phyloP scores from a whole-genome alignment of 2,113 vertebrate genomes.

The Esox niger region DNA sequence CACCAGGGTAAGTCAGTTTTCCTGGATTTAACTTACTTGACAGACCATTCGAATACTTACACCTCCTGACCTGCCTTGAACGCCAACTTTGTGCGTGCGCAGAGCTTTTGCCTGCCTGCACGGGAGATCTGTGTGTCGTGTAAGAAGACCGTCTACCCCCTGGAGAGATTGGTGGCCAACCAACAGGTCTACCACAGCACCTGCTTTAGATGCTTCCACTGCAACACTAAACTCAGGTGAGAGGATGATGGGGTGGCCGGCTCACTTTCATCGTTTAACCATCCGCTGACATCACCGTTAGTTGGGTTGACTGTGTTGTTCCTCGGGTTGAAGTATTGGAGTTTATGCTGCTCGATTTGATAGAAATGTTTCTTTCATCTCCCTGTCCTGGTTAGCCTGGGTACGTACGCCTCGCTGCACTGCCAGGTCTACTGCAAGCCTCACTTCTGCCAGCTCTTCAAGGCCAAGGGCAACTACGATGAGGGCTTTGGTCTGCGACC shows the following conservation, averaged over 20 bases:
- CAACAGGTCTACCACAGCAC: constrained; percentile 89
- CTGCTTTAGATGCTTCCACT: constrained; percentile 96
- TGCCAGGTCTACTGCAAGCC: constrained; percentile 95
- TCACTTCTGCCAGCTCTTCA: constrained; percentile 96
- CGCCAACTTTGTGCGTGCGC: background rate
- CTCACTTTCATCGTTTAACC: too few relatives aligned
- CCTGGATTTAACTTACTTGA: background rate
- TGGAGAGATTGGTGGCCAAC: constrained; percentile 95
- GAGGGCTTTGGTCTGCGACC: constrained; percentile 95
- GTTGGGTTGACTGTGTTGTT: too few relatives aligned
- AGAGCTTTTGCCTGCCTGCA: constrained; percentile 84
- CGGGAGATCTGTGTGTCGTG: constrained; percentile 88
- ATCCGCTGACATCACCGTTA: too few relatives aligned
- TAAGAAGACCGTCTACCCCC: constrained; percentile 93
- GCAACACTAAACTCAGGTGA: constrained; percentile 94
- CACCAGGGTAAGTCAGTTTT: constrained; percentile 44
- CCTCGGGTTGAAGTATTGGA: too few relatives aligned
- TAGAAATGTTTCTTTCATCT: background rate
- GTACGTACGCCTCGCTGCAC: constrained; percentile 89
- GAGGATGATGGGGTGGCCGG: background rate
- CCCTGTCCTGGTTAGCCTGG: constrained; percentile 72
- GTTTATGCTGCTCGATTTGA: background rate
- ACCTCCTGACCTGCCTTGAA: background rate
- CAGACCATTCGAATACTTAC: background rate
- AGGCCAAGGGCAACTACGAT: constrained; percentile 98